Percentiles rank a stretch among this genome's conserved stretches.
These are phyloP conservation scores for Sparus aurata DNA, from an alignment of 2,797 vertebrate genomes.

Conservation along the genomic window DNA sequence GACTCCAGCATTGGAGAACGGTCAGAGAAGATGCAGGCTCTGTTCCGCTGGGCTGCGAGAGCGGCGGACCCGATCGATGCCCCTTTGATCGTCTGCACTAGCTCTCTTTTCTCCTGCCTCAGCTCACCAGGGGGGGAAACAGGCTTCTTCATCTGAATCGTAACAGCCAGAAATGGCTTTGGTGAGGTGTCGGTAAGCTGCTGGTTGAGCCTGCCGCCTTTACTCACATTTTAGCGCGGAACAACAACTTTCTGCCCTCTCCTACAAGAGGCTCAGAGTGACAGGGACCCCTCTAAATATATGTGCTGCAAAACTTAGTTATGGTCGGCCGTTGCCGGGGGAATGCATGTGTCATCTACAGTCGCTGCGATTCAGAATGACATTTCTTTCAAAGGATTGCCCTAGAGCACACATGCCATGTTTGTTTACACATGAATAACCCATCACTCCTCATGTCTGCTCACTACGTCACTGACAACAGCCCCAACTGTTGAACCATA, in stretches of 20 bases:
- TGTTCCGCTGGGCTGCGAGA: conserved; percentile 44
- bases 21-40: conserved; percentile 52
- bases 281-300: conserved; percentile 52
- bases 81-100: conserved; percentile 69
- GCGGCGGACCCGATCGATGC: conserved; percentile 71
- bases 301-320: conserved; percentile 53
- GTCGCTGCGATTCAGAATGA: conserved; percentile 61
- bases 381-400: conserved; percentile 77
- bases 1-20: conserved; percentile 33
- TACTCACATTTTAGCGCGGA: conserved; percentile 48
- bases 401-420: conserved; percentile 70
- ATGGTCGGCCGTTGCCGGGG: conserved; percentile 60
- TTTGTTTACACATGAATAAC: conserved; percentile 78
- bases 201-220: conserved; percentile 61
- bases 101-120: conserved; percentile 63
- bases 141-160: conserved; percentile 70
- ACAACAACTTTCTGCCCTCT: conserved; percentile 41
- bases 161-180: conserved; percentile 68
- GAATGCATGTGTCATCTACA: conserved; percentile 69
- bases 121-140: conserved; percentile 56
- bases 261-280: conserved; percentile 22
- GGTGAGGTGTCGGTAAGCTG: conserved; percentile 64
- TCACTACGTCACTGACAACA: conserved; percentile 33
- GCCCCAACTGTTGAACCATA: conserved; percentile 64
- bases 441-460: conserved; percentile 65